A percentile compares a stretch with the other conserved stretches of the same genome.
Conservation (phyloP, 2,113 vertebrate species). For the Bubo scandiacus region DNA sequence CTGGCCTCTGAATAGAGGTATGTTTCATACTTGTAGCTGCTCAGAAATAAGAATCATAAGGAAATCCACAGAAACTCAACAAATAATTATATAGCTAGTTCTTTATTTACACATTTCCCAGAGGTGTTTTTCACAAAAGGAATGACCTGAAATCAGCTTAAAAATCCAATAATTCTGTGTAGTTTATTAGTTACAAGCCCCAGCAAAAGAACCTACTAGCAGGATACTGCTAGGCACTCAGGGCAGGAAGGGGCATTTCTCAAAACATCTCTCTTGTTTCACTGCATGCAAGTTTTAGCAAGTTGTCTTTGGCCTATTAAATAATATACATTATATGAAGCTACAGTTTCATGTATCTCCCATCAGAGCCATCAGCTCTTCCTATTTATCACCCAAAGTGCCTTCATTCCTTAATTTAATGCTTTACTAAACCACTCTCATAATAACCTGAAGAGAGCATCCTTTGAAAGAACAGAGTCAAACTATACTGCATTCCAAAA, state of each 20-base stretch:
- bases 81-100: not conserved
- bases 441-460: not conserved
- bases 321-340: not conserved
- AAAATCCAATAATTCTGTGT: not conserved
- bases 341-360: not conserved
- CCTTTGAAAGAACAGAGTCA: not conserved
- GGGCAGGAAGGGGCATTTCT: not conserved
- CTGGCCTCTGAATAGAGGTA: not conserved
- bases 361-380: not conserved
- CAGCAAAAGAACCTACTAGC: not conserved
- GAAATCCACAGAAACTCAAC: not conserved
- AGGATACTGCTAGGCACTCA: not conserved
- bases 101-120: not conserved
- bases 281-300: not conserved
- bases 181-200: not conserved
- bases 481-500: not conserved
- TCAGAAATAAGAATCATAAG: not conserved
- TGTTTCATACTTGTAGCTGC: not conserved
- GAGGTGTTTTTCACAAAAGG: not conserved
- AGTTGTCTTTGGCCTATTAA: not conserved
- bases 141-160: not conserved
- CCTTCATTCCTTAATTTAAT: not conserved
- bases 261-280: not conserved
- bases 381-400: slow-evolving; percentile 1
- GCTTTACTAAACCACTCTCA: not conserved